Conservation (phyloP, 2,888 invertebrate species). For the Proisotoma minuta region DNA sequence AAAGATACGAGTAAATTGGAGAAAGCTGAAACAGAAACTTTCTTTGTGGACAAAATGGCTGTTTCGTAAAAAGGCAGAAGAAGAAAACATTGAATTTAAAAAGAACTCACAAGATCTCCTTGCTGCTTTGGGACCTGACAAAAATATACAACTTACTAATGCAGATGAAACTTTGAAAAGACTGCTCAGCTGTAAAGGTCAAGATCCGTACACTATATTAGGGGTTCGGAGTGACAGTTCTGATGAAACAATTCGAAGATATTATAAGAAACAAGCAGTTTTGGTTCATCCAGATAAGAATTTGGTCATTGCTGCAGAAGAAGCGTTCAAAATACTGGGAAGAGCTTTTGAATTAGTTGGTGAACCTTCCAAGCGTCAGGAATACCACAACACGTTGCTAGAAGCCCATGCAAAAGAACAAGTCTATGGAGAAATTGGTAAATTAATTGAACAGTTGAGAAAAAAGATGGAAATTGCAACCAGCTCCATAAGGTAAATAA, state of each 20-base stretch:
- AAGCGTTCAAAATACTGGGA: slow-evolving; percentile 91
- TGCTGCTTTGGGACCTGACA: slow-evolving; percentile 54
- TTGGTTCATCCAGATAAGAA: slow-evolving; percentile 95
- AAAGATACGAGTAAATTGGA: background rate
- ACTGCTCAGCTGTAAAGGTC: slow-evolving; percentile 85
- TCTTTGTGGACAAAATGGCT: slow-evolving; percentile 14
- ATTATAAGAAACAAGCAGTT: slow-evolving; percentile 89
- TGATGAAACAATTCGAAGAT: slow-evolving; percentile 89
- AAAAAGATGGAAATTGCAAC: slow-evolving; percentile 92
- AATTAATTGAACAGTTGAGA: slow-evolving; percentile 78
- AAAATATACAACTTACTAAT: slow-evolving; percentile 74
- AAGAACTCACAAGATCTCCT: slow-evolving; percentile 15
- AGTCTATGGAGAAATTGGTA: slow-evolving; percentile 82
- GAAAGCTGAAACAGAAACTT: background rate
- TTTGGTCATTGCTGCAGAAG: slow-evolving; percentile 89
- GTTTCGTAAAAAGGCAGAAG: slow-evolving; percentile 13
- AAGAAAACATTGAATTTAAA: slow-evolving; percentile 12
- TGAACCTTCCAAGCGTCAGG: slow-evolving; percentile 65
- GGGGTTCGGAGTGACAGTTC: slow-evolving; percentile 81
- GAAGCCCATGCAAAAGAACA: slow-evolving; percentile 77
- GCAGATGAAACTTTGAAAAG: slow-evolving; percentile 94
- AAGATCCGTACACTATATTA: slow-evolving; percentile 89
- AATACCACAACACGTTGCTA: slow-evolving; percentile 67
- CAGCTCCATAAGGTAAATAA: slow-evolving; percentile 73
- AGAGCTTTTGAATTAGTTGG: slow-evolving; percentile 93